Percentiles rank a stretch among this genome's conserved stretches.
These are phyloP conservation scores for Brachynemurus nebulosus DNA, from an alignment of 2,888 invertebrate genomes.

Conservation along the genomic window DNA sequence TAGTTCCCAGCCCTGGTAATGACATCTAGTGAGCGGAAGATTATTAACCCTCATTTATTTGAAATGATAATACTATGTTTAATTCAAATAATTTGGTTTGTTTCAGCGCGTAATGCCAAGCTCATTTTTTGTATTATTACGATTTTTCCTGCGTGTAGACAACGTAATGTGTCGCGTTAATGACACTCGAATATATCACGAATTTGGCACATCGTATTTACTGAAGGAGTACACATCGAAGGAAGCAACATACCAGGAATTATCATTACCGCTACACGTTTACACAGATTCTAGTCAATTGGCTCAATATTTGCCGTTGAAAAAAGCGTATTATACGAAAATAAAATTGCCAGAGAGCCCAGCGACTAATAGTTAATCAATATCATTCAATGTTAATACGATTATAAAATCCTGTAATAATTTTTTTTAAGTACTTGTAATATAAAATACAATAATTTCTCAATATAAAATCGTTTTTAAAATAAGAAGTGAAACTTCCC, in stretches of 20 bases:
- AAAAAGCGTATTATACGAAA: constrained; percentile 32
- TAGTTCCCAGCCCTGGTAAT: too few species aligned
- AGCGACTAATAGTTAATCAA: too few species aligned
- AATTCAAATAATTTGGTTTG: too few species aligned
- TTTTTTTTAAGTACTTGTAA: background rate
- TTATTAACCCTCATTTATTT: too few species aligned
- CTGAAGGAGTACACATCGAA: constrained; percentile 70
- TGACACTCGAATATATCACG: constrained; percentile 78
- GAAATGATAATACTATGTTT: too few species aligned
- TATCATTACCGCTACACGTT: constrained; percentile 46
- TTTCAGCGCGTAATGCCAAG: constrained; percentile 90
- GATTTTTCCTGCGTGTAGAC: constrained; percentile 91
- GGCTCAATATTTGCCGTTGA: constrained; percentile 47
- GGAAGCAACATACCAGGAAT: constrained; percentile 56
- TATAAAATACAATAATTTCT: too few species aligned
- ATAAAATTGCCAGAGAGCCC: constrained; percentile 19
- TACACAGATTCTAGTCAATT: constrained; percentile 56
- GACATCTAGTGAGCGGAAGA: too few species aligned
- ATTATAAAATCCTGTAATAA: background rate
- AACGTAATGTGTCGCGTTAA: constrained; percentile 76
- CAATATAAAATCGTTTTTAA: too few species aligned
- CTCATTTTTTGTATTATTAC: constrained; percentile 76
- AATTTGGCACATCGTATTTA: constrained; percentile 60
- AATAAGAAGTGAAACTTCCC: too few species aligned
- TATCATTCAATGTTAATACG: too few species aligned